Base-by-base conservation (phyloP, 2,888 invertebrate species). In the Drosophila meridiana region DNA sequence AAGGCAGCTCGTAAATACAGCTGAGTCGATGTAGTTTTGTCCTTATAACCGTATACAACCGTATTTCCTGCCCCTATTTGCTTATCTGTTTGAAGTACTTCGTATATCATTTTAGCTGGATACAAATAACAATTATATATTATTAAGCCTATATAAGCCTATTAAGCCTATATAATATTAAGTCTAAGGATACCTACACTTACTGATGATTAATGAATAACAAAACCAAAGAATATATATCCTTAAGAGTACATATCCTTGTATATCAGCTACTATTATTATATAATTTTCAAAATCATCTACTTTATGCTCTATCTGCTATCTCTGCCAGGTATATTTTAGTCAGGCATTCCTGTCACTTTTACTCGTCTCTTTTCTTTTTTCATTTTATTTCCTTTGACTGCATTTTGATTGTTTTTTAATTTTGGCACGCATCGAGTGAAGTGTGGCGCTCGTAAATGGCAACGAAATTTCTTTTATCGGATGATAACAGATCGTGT, bases 361-460 rank as follows among this genome's bases (percentile, higher is more conserved):
- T 56, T 42, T 56, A 11, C 40, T 42, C 4, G 36, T 73, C 36
- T n/a, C 11, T n/a, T 50, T 11, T 55, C 7, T 7, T 26, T 36
- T 36, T 52, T 38, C 4, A 5, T 40, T 61, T 55, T 53, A 14
- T 59, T 50, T 52, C 34, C 58, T 42, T 57, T 32, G 56, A 20
- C 45, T 36, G 45, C 34, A 61, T 62, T 50, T 20, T 28, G 36
- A 43, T n/a, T 52, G n/a, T 30, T 53, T 64, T 60, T 67, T 9
- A 67, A 63, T 77, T 80, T 85, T 88, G 89, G 87, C 84, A 88
- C 87, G 81, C 62, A 69, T 61, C 45, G 42, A 30, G 20, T 52
- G 67, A 78, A 82, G 78, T 73, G 83, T 69, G 86, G 78, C 78
- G 64, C 68, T 73, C 69, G 84, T 76, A 76, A 67, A 57, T 59